phyloP scores from a whole-genome alignment of 2,888 invertebrate genomes.

The Lithophane semibrunnea region DNA sequence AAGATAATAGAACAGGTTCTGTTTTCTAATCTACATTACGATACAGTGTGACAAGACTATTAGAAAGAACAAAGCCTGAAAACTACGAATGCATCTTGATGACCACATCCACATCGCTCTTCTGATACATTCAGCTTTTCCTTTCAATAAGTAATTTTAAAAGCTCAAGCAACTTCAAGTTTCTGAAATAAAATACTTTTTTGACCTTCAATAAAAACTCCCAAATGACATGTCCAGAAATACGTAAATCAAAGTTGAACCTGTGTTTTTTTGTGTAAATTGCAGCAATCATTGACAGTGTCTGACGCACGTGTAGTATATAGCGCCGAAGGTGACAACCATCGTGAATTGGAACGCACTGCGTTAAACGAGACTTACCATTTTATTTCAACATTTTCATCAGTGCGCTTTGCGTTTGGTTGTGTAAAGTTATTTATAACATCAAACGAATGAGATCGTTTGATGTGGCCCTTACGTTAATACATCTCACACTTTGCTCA shows the following conservation, averaged over 20 bases:
- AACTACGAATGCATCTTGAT: neutral
- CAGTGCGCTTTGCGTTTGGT: conserved; percentile 28
- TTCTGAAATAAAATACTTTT: neutral
- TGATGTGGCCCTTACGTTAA: conserved; percentile 25
- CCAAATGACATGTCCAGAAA: conserved; percentile 25
- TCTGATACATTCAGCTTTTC: neutral
- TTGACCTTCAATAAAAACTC: conserved; percentile 7
- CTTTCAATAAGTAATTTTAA: neutral
- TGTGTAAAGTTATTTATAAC: conserved; percentile 49
- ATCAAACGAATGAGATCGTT: conserved; percentile 41
- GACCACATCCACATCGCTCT: neutral
- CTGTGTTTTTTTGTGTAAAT: conserved; percentile 44
- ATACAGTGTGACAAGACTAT: neutral
- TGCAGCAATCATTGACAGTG: conserved; percentile 38
- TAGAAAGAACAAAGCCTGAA: neutral
- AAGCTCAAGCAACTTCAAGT: neutral
- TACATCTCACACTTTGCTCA: conserved; percentile 19
- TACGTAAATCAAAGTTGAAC: conserved; percentile 7
- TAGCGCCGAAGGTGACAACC: conserved; percentile 39
- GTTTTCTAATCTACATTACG: neutral
- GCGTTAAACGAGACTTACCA: conserved; percentile 39
- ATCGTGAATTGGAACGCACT: conserved; percentile 50
- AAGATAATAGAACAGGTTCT: neutral
- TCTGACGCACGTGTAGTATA: conserved; percentile 37
- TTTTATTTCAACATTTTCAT: conserved; percentile 53